These are phyloP conservation scores for Pseudomugil tenellus DNA, from an alignment of 2,797 vertebrate genomes.

Conservation along the genomic window DNA sequence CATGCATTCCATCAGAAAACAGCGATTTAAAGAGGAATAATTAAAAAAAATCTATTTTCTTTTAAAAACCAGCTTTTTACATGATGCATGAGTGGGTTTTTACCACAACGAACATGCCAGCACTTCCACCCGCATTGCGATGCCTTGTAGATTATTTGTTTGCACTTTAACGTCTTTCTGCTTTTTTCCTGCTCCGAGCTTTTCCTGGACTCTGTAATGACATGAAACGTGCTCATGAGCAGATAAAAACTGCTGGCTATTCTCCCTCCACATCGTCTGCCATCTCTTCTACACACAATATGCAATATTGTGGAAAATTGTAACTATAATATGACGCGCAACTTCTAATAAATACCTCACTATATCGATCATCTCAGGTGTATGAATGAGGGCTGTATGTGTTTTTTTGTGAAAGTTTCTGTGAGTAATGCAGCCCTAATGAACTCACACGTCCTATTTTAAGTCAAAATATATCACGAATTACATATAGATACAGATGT, in stretches of 20 bases:
- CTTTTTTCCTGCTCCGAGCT: neutral
- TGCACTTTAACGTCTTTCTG: neutral
- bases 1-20: neutral
- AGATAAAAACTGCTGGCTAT: neutral
- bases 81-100: neutral
- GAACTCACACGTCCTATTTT: neutral
- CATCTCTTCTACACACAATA: neutral
- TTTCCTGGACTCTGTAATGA: neutral
- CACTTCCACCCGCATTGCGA: neutral
- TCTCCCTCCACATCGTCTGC: neutral
- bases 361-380: neutral
- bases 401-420: neutral
- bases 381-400: neutral
- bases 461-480: neutral
- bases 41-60: neutral
- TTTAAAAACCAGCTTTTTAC: neutral
- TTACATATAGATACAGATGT: neutral
- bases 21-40: neutral
- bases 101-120: neutral
- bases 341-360: neutral
- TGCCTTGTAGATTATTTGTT: neutral
- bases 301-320: neutral
- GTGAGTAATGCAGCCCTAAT: neutral
- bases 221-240: neutral
- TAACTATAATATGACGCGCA: neutral